phyloP scores from a whole-genome alignment of 2,888 invertebrate genomes.

The Rhingia rostrata region DNA sequence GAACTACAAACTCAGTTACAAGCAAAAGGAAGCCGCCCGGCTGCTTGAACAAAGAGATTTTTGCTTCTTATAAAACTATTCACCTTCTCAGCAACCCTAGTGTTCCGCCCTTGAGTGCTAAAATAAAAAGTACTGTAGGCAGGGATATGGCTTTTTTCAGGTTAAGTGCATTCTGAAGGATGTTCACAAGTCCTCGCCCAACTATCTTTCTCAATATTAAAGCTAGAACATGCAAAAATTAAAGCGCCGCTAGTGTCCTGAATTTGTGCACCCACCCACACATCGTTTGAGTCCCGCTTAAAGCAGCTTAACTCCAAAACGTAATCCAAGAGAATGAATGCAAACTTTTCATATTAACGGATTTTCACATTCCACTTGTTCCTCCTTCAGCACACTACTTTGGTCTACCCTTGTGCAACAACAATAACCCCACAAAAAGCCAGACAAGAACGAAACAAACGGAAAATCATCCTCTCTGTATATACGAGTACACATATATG shows the following conservation, averaged over 20 bases:
- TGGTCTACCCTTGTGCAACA: background rate
- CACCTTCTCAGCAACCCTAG: background rate
- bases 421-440: background rate
- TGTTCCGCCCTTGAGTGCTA: too few relatives aligned
- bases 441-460: background rate
- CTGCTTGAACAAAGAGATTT: too few relatives aligned
- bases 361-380: constrained; percentile 51
- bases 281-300: constrained; percentile 9
- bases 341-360: constrained; percentile 66
- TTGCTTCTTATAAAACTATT: background rate
- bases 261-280: constrained; percentile 6
- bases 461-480: background rate
- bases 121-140: too few relatives aligned
- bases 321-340: constrained; percentile 40
- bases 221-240: background rate
- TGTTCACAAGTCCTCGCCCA: background rate
- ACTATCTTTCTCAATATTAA: constrained; percentile 2
- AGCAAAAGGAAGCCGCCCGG: too few relatives aligned
- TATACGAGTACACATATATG: background rate
- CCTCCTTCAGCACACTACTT: background rate
- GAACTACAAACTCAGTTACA: background rate
- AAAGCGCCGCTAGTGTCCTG: constrained; percentile 14
- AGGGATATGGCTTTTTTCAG: background rate
- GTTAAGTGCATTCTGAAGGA: background rate
- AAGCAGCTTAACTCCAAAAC: constrained; percentile 43